Evolutionary conservation across 2,888 invertebrate species (phyloP).

Genomic region (Phragmatobia fuliginosa): DNA sequence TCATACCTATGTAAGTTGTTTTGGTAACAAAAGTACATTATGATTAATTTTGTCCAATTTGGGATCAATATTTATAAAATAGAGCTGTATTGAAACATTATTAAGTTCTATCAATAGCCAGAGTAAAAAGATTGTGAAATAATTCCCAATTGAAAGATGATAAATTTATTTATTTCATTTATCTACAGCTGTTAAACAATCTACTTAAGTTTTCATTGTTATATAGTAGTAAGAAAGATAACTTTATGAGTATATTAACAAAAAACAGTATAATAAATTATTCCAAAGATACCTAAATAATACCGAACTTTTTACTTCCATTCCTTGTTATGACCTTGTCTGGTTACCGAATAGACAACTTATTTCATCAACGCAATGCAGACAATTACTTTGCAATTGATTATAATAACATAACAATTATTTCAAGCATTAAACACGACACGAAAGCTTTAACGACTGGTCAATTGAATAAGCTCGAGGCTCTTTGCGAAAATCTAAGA

Average conservation of each 20-base stretch:
- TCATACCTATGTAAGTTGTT: neutral
- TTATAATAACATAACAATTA: neutral
- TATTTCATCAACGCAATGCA: slow-evolving; percentile 6
- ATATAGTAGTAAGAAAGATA: neutral
- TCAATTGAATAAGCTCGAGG: slow-evolving; percentile 55
- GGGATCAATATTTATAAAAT: neutral
- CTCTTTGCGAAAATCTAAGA: slow-evolving; percentile 67
- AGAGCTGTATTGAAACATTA: neutral
- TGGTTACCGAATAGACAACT: slow-evolving; percentile 15
- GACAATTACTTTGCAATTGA: slow-evolving; percentile 8
- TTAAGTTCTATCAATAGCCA: neutral
- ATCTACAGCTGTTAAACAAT: neutral
- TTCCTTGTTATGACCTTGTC: slow-evolving; percentile 16
- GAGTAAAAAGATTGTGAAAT: neutral
- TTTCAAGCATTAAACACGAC: slow-evolving; percentile 2
- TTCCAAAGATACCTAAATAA: slow-evolving; percentile 6
- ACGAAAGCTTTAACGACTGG: slow-evolving; percentile 44
- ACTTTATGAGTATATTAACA: slow-evolving; percentile 14
- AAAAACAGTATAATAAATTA: slow-evolving; percentile 6
- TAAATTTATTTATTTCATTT: neutral
- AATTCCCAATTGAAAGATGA: neutral
- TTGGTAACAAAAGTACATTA: neutral
- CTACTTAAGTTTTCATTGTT: slow-evolving; percentile 7
- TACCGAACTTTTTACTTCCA: slow-evolving; percentile 10
- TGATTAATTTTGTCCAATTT: neutral